Evolutionary conservation across 2,113 vertebrate genomes (phyloP).

Genomic region (Scalopus aquaticus): DNA sequence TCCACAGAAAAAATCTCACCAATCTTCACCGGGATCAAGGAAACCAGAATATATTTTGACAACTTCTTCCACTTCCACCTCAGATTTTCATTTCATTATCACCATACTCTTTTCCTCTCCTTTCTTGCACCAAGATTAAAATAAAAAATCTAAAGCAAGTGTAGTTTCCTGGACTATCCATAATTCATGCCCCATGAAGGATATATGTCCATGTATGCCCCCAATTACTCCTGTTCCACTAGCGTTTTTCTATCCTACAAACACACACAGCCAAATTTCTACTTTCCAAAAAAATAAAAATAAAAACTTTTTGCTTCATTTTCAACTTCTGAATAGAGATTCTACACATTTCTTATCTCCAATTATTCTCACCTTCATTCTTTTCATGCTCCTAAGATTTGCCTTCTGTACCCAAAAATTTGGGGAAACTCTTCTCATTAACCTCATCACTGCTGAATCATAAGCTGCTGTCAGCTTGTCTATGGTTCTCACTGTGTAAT

Average conservation of each 20-base stretch:
- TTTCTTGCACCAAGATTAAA: not conserved
- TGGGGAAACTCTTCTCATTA: not conserved
- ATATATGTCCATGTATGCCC: not conserved
- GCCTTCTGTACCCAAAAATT: not conserved
- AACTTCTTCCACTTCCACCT: not conserved
- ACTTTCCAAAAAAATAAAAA: not conserved
- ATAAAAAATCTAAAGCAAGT: not conserved
- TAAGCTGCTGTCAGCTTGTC: not conserved
- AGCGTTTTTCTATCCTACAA: not conserved
- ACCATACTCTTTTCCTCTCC: not conserved
- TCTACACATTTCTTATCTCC: not conserved
- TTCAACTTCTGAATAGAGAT: not conserved
- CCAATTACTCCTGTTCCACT: not conserved
- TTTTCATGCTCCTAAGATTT: not conserved
- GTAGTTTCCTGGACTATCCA: not conserved
- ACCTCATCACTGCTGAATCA: not conserved
- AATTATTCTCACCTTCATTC: not conserved
- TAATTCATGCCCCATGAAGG: not conserved
- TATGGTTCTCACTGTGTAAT: not conserved
- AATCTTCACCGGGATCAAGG: not conserved
- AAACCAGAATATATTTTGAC: not conserved
- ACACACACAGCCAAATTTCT: not conserved
- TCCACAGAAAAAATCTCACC: not conserved
- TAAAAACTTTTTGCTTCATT: not conserved
- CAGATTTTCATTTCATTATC: not conserved